Base-by-base conservation (phyloP, 2,888 invertebrate species). In the Hirudinaria manillensis region DNA sequence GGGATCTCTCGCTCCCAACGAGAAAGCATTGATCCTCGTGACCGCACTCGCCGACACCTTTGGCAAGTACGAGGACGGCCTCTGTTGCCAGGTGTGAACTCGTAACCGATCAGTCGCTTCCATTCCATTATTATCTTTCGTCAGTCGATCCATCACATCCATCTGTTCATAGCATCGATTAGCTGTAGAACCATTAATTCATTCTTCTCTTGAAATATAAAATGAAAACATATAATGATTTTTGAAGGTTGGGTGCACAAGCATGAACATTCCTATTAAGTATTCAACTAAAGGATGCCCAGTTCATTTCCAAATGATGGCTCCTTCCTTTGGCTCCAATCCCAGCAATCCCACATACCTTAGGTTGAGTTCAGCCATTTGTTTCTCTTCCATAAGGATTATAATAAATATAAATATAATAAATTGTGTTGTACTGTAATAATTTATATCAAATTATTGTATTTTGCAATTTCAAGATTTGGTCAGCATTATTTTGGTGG, bases 291-390 rank as follows among this genome's bases (percentile, higher is more conserved):
- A 61, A 19, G 61, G 61, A 61, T 27, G 61, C 29, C 61, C 61
- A 21, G 61, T 61, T 2, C 29, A 61, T 29, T 61, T 61, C 13
- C 24, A 61, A 61, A 61, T 61, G 61, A n/a, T 61, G 61, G 61
- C 24, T 29, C 24, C 61, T 7, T 2, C 4, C n/a, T 61, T 29
- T 6, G 21, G 61, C 13, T 24, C 10, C 29, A 29, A 1, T 61
- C 24, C 61, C 6, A 10, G 10, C 13, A 61, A 61, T 61, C 61
- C n/a, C 61, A 61, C n/a, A n/a, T n/a, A n/a, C n/a, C n/a, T n/a
- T n/a, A n/a, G n/a, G 61, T 16, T 61, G 61, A 61, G 10, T 61
- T 27, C 24, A 24, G 13, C 3, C 10, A 1, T n/a, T 10, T 6
- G 13, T 7, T 10, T 16, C 29, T 61, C 24, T n/a, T 27, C 61